A percentile compares a stretch with the other conserved stretches of the same genome.
phyloP scores from a whole-genome alignment of 2,797 vertebrate species.

The Macrochelys suwanniensis region DNA sequence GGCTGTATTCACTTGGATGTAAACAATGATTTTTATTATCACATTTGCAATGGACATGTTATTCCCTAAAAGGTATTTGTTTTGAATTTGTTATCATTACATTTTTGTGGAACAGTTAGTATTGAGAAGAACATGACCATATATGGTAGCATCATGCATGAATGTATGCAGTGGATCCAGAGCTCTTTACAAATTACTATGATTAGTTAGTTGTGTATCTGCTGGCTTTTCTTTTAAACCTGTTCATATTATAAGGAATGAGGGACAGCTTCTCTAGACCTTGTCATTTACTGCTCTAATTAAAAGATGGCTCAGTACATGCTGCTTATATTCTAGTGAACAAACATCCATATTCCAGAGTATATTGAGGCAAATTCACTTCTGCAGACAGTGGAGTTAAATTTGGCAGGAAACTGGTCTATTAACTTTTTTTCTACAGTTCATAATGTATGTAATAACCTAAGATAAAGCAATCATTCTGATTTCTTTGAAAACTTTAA shows the following conservation, averaged over 20 bases:
- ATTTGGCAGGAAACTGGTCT: background rate
- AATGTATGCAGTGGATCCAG: constrained; percentile 57
- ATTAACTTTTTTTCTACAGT: background rate
- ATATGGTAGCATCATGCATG: constrained; percentile 88
- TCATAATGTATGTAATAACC: background rate
- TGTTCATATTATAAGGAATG: constrained; percentile 25
- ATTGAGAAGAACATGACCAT: constrained; percentile 92
- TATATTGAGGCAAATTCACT: background rate
- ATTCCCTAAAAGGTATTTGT: constrained; percentile 99
- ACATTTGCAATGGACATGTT: constrained; percentile 83
- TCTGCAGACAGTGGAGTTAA: background rate
- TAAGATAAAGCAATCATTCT: background rate
- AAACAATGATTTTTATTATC: constrained; percentile 76
- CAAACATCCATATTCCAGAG: background rate
- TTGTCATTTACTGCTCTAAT: background rate
- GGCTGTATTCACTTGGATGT: background rate
- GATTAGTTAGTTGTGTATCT: constrained; percentile 43
- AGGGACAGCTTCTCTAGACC: background rate
- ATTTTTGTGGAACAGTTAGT: constrained; percentile 88
- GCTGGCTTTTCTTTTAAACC: constrained; percentile 46
- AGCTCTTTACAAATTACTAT: constrained; percentile 41
- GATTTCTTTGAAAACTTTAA: background rate
- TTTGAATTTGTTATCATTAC: constrained; percentile 93
- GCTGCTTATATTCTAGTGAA: background rate
- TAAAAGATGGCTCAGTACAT: background rate